Evolutionary conservation across 2,888 invertebrate genomes (phyloP), one percentile per base, ranked within the genome.

Genomic region (Stenichneumon culpator): DNA sequence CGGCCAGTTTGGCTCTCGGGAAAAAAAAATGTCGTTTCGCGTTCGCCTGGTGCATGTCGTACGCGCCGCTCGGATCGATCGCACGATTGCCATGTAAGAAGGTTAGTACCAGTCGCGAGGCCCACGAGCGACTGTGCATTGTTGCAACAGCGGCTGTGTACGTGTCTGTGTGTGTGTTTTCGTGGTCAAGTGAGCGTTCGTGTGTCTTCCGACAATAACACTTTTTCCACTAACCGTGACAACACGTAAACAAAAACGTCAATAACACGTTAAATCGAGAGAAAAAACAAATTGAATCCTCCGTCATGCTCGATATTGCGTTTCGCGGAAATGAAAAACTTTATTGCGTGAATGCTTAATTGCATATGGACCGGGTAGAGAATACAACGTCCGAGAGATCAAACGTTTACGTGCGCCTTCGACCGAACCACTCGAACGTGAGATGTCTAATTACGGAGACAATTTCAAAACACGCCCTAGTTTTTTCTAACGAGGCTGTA

Each of bases 61-160:
- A 84, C 87, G 84, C 82, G 82, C 83, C 83, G 86, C 82, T 67
- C 86, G 81, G 87, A 89, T 89, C 89, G 88, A 89, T 89, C 86
- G 86, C 77, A 73, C 81, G 69, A 82, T 88, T 88, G 84, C 86
- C 87, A 89, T 88, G 89, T 89, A 88, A 88, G 89, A 89, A 88
- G 89, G 89, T 89, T 89, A 88, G 89, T 88, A 87, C 69, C 25
- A 25, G 60, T 22, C 60, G 60, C 7, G 14, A 28, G n/a, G 16
- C 25, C 57, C 60, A 57, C 39, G 57, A 73, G 73, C 14, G 14
- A 68, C 22, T 22, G 22, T 28, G 39, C 57, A 60, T 60, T 73
- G 73, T 73, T 44, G 57, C 57, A 60, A 73, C 73, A 73, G 57
- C 44, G 54, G 52, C 22, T 36, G 52, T 19, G 60, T 25, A 36